Percentiles rank a stretch among this genome's conserved stretches.
phyloP scores from a whole-genome alignment of 2,888 invertebrate genomes.

The Drosophila nr. perissopoda region DNA sequence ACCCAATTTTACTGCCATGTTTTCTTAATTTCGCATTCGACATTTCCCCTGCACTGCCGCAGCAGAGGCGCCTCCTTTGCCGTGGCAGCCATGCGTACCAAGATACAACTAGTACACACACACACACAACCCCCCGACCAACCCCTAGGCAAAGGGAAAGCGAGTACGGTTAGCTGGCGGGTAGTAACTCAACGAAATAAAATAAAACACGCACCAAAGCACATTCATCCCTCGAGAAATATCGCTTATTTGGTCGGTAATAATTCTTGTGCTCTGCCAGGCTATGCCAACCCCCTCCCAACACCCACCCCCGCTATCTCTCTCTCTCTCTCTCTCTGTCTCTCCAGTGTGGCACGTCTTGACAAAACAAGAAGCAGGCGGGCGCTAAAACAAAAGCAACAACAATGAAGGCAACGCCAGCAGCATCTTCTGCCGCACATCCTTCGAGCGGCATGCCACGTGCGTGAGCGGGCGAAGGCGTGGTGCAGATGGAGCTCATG shows the following conservation, averaged over 20 bases:
- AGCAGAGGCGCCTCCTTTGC: slow-evolving; percentile 58
- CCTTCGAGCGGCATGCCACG: slow-evolving; percentile 46
- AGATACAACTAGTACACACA: slow-evolving; percentile 42
- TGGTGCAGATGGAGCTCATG: slow-evolving; percentile 51
- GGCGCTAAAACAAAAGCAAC: slow-evolving; percentile 53
- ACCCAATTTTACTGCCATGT: slow-evolving; percentile 82
- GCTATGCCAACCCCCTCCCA: slow-evolving; percentile 32
- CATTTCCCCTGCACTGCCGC: slow-evolving; percentile 71
- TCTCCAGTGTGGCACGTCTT: slow-evolving; percentile 38
- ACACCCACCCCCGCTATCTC: neutral
- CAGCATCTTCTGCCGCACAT: slow-evolving; percentile 60
- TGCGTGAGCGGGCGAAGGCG: slow-evolving; percentile 64
- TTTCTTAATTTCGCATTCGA: slow-evolving; percentile 83
- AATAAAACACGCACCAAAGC: slow-evolving; percentile 85
- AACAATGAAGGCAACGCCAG: slow-evolving; percentile 49
- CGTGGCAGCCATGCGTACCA: slow-evolving; percentile 70
- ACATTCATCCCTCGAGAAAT: slow-evolving; percentile 85
- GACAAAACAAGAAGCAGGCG: slow-evolving; percentile 39
- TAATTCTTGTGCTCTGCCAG: slow-evolving; percentile 80
- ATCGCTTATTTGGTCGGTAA: slow-evolving; percentile 84
- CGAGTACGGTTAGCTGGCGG: slow-evolving; percentile 73
- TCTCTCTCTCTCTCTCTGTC: neutral
- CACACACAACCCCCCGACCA: slow-evolving; percentile 28
- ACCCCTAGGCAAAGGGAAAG: slow-evolving; percentile 58
- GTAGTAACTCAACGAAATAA: slow-evolving; percentile 84